Conservation (phyloP, 2,888 invertebrate genomes). For the Calliphora vomitoria region DNA sequence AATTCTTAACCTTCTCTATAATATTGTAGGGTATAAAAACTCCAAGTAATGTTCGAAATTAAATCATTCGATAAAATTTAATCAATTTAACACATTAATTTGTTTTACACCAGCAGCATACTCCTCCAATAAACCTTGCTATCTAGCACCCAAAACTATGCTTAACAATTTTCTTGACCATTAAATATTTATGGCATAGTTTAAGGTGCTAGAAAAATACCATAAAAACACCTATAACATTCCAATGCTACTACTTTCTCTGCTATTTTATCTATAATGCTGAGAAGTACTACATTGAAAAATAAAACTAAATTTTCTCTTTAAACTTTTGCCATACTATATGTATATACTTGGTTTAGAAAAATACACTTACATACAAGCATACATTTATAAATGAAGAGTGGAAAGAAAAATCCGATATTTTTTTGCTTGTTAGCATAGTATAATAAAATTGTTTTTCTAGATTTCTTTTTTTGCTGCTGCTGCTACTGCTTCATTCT, state of each 20-base stretch:
- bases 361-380: conserved; percentile 1
- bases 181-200: conserved; percentile 60
- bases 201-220: conserved; percentile 46
- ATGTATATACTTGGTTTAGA: conserved; percentile 41
- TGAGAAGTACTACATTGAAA: background rate
- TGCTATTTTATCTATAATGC: background rate
- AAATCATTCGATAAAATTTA: background rate
- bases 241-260: background rate
- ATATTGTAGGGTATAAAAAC: no score
- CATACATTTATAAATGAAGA: background rate
- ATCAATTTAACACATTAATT: background rate
- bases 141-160: conserved; percentile 15
- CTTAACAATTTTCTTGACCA: conserved; percentile 35
- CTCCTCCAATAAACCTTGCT: background rate
- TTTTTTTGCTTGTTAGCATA: conserved; percentile 70
- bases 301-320: conserved; percentile 34
- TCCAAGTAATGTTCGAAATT: no score
- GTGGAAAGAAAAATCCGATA: conserved; percentile 24
- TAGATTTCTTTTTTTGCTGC: background rate
- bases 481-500: background rate
- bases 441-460: conserved; percentile 62
- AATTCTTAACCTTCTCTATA: no score
- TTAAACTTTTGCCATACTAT: conserved; percentile 4
- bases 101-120: background rate
- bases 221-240: conserved; percentile 53